Base-by-base conservation (phyloP, 2,888 invertebrate genomes). In the Congeria kusceri region DNA sequence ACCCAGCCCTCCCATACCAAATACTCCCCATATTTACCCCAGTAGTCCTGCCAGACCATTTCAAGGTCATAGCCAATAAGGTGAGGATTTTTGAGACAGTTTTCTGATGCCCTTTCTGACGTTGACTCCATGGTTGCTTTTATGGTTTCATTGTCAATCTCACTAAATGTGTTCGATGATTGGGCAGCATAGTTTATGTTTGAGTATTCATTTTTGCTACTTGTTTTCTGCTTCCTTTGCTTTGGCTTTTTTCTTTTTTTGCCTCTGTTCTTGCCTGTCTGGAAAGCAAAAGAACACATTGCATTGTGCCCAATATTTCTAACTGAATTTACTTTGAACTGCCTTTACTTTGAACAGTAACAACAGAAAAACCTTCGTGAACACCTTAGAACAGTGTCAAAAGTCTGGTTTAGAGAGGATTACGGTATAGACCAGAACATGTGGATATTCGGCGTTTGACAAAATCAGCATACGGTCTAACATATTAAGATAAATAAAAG, bases 1-100 rank as follows among this genome's bases (percentile, higher is more conserved):
- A 92, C 78, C 91, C 92, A 93, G 0, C 86, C 87, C 66, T 91
- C 88, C 91, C 91, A 91, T 23, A 91, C 87, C 28, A 92, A 70
- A 66, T 87, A 86, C 61, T 92, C 92, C 15, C 91, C 91, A 85
- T 90, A 87, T 68, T 90, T 87, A 13, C 79, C 84, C 91, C 92
- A 92, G 77, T 91, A 91, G 57, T 87, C 86, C 15, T 89, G 82
- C 88, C 88, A 91, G 1, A 83, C 87, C 32, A 70, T 74, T 28
- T 89, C 87, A 44, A 87, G 66, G 61, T 87, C 83, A 18, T 82
- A 39, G 15, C 73, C 80, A 46, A 68, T 63, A 23, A 80, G 62
- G 28, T 69, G 46, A 28, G 72, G 73, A 69, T 78, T 82, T 20
- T 70, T 44, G 59, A 71, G 62, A 69, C 61, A 53, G 44, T 20